phyloP scores from a whole-genome alignment of 37 sponge, comb jelly and placozoan species.

The Spongia lamella region DNA sequence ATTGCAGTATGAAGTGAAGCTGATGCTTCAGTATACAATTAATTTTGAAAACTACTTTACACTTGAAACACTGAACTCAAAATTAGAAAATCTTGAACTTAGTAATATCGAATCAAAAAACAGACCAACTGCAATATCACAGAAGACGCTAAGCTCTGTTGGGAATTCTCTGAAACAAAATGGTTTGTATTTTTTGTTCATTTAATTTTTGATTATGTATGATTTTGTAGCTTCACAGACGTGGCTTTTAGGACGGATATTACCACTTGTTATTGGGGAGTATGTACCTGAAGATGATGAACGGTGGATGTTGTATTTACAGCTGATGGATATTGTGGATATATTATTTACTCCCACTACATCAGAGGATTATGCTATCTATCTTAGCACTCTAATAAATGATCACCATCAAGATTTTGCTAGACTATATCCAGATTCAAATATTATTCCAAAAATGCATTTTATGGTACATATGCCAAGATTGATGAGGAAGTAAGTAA shows the following conservation, averaged over 20 bases:
- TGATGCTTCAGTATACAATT: too few species aligned
- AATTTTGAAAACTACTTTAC: too few species aligned
- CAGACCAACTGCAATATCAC: neutral
- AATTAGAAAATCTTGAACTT: too few species aligned
- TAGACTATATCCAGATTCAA: slow-evolving; percentile 1
- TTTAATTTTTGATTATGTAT: too few species aligned
- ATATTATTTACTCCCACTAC: slow-evolving; percentile 33
- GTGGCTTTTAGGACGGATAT: neutral
- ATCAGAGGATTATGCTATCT: slow-evolving; percentile 5
- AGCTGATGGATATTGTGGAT: slow-evolving; percentile 38
- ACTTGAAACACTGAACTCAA: too few species aligned
- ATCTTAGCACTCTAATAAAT: slow-evolving; percentile 13
- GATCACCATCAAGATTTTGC: slow-evolving; percentile 25
- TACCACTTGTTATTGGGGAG: slow-evolving; percentile 11
- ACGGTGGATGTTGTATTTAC: neutral
- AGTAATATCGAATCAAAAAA: too few species aligned
- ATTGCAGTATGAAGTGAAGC: too few species aligned
- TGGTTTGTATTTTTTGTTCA: too few species aligned
- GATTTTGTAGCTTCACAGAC: slow-evolving; percentile 10
- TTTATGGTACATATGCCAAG: slow-evolving; percentile 20
- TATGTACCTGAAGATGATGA: slow-evolving; percentile 9
- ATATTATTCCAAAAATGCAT: too few species aligned
- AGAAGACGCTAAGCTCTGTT: neutral
- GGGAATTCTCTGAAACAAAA: slow-evolving; percentile 26
- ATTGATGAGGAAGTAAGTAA: neutral